Base-by-base conservation (phyloP, 2,888 invertebrate species). In the Drosophila mettleri region DNA sequence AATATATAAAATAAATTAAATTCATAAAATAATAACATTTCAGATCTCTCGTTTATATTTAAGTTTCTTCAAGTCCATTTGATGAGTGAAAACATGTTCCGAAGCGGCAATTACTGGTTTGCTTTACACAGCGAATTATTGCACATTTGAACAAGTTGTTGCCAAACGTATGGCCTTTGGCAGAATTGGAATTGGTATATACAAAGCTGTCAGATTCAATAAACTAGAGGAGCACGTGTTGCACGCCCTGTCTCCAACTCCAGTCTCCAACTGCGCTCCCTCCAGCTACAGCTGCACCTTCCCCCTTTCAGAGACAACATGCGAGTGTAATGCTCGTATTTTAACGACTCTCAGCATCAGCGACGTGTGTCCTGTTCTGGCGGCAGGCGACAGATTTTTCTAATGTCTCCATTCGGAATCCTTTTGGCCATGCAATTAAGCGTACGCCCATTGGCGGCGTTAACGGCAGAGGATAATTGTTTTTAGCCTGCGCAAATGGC, bases 371-470 rank as follows among this genome's bases (percentile, higher is more conserved):
- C 69, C 73, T 81, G 79, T 76, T n/a, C n/a, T 66, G 77, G 58
- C 68, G 78, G 81, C 80, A 74, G 78, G 81, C 80, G 76, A 89
- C 90, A 90, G 78, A 89, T 90, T 90, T 90, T 90, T 89, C 83
- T 90, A 90, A 90, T 90, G 90, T 90, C 90, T 90, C 88, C 90
- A 90, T 90, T 84, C 69, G 79, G 31, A 31, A 48, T 48, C 31
- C 85, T 85, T 84, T 88, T 84, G 79, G 83, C 77, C 73, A 68
- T 73, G 87, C 85, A 89, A 88, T 89, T 86, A 83, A 87, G 83
- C 86, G 69, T 66, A 68, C 52, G 61, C 78, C 48, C 45, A 22
- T 34, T 39, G 46, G 49, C 41, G n/a, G 6, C 24, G 34, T 14
- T 48, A 38, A 49, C 53, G 45, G 59, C 58, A 36, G 3, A 52